These are phyloP conservation scores for Pachypsylla venusta DNA, from an alignment of 1,140 invertebrate genomes.

Conservation along the genomic window DNA sequence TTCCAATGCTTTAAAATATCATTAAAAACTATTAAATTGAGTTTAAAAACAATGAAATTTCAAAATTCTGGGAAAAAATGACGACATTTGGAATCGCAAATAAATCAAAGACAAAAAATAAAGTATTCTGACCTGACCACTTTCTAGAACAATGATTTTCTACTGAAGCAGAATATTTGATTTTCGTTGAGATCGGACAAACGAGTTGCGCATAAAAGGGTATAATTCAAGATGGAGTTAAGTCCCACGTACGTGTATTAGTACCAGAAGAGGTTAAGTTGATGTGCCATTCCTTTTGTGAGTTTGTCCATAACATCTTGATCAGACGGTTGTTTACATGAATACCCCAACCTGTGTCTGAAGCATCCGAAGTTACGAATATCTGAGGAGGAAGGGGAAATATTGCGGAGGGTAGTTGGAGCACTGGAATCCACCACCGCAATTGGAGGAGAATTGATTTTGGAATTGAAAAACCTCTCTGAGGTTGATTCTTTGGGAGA, in stretches of 20 bases:
- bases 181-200: neutral
- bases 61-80: neutral
- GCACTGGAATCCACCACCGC: neutral
- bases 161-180: neutral
- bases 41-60: neutral
- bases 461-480: constrained; percentile 6
- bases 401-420: constrained; percentile 13
- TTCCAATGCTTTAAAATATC: neutral
- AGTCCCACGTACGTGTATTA: neutral
- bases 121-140: neutral
- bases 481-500: constrained; percentile 13
- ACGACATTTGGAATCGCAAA: neutral
- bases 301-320: constrained; percentile 20
- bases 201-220: neutral
- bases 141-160: neutral
- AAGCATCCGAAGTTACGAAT: constrained; percentile 27
- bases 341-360: constrained; percentile 25
- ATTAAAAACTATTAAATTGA: neutral
- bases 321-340: constrained; percentile 20
- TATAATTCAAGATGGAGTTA: neutral
- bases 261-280: constrained; percentile 18
- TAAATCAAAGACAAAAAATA: neutral
- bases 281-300: constrained; percentile 22
- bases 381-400: constrained; percentile 18
- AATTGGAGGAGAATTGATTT: neutral